These are phyloP conservation scores for Orthonevra nobilis DNA, from an alignment of 2,888 invertebrate species.

Conservation along the genomic window DNA sequence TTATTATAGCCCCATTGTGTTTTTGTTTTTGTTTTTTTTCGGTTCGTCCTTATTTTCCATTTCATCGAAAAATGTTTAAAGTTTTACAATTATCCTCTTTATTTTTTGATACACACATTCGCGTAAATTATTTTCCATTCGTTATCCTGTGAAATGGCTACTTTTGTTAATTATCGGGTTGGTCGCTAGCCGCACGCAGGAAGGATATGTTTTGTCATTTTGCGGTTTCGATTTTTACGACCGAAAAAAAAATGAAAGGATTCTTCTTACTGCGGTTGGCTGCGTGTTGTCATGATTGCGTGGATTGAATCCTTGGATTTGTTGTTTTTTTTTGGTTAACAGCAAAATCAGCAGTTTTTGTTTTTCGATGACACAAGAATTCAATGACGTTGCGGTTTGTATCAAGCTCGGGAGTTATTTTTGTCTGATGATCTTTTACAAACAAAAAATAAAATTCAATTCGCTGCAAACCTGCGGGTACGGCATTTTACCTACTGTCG, in stretches of 20 bases:
- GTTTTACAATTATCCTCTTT: constrained; percentile 59
- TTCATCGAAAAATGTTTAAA: constrained; percentile 65
- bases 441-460: constrained; percentile 20
- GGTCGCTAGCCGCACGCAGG: constrained; percentile 17
- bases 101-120: not conserved
- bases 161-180: constrained; percentile 52
- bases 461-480: not conserved
- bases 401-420: constrained; percentile 16
- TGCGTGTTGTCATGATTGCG: constrained; percentile 19
- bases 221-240: constrained; percentile 54
- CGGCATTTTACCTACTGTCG: constrained; percentile 35
- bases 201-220: constrained; percentile 61
- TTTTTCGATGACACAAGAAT: constrained; percentile 18
- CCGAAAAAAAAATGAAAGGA: constrained; percentile 16
- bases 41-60: constrained; percentile 5
- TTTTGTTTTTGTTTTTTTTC: not conserved
- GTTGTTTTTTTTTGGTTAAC: not conserved
- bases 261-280: constrained; percentile 46
- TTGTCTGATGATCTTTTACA: constrained; percentile 9
- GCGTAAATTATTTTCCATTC: constrained; percentile 25
- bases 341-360: constrained; percentile 30
- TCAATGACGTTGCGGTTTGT: constrained; percentile 52
- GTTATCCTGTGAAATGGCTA: constrained; percentile 48
- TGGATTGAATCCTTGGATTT: constrained; percentile 32
- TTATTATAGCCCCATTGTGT: constrained; percentile 65